Base-by-base conservation (phyloP, 2,113 vertebrate species). In the Ancistrus triradiatus region DNA sequence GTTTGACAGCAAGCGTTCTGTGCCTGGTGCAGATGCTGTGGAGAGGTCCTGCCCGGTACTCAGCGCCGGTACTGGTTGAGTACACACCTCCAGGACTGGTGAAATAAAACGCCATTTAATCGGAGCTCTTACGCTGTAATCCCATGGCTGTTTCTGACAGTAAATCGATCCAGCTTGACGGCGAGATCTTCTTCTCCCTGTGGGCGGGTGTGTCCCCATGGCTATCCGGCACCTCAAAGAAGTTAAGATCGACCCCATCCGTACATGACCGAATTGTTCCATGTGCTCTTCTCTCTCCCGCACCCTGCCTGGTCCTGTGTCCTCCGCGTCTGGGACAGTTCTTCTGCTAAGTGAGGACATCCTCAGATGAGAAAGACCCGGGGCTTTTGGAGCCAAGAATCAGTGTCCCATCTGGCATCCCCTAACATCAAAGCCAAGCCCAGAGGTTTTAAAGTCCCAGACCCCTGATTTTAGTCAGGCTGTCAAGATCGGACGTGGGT, bases 221-320 rank as follows among this genome's bases (percentile, higher is more conserved):
- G 90, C 93, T 0, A 92, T 94, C 68, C 88, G 91, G 13, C 93
- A 95, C 52, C 88, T 95, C 2, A 91, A 92, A 79, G 90, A 91
- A 62, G 91, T 91, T 74, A 92, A 92, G 80, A 92, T 95, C 0
- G 93, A 95, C 69, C 93, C 93, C 0, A 92, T 94, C 68, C 87
- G 15, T 95, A 95, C 77, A 95, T 95, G 92, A 95, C 93, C 0
- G 93, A 95, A 70, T 95, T 93, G 93, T 96, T 96, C 73, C 95
- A 95, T 93, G 95, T 93, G 57, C 86, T 95, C 82, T 95, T 94
- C 68, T 92, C 93, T 0, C 68, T 92, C 93, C 0, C 91, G 93
- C 59, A 95, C 92, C 2, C 78, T 96, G 50, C 93, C 0, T 96
- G 93, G 93, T 59, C 86, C 18, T 89, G 85, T 0, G 92, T 96